Evolutionary conservation across 2,113 vertebrate species (phyloP).

Genomic region (Uria lomvia): DNA sequence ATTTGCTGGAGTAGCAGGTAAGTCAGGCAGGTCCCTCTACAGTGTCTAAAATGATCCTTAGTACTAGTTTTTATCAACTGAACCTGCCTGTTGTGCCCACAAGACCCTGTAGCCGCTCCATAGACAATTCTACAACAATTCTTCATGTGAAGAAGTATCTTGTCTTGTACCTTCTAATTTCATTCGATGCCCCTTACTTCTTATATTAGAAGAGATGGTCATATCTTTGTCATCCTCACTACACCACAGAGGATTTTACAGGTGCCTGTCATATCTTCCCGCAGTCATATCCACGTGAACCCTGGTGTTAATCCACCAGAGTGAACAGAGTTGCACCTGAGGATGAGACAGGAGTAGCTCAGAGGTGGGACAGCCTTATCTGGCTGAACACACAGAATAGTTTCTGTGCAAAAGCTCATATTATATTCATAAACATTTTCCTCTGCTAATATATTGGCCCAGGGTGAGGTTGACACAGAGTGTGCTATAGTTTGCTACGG

Average conservation of each 20-base stretch:
- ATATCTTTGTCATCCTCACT: not conserved
- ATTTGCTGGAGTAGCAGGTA: not conserved
- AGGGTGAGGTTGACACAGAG: not conserved
- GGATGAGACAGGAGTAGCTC: not conserved
- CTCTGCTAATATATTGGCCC: not conserved
- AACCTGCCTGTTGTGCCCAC: not conserved
- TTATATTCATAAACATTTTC: not conserved
- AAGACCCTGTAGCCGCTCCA: not conserved
- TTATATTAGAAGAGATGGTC: not conserved
- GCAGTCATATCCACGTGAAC: not conserved
- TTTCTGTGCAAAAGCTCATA: not conserved
- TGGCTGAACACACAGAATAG: not conserved
- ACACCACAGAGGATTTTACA: not conserved
- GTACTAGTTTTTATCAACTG: not conserved
- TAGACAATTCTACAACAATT: not conserved
- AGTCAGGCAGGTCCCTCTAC: not conserved
- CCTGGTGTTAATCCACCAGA: not conserved
- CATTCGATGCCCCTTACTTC: not conserved
- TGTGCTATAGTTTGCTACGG: not conserved
- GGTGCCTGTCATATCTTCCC: not conserved
- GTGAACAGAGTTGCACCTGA: not conserved
- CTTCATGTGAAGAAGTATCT: not conserved
- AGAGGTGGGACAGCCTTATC: not conserved
- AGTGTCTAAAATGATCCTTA: not conserved
- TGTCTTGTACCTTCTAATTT: not conserved